phyloP scores from a whole-genome alignment of 2,113 vertebrate genomes.

The Nesospiza acunhae region DNA sequence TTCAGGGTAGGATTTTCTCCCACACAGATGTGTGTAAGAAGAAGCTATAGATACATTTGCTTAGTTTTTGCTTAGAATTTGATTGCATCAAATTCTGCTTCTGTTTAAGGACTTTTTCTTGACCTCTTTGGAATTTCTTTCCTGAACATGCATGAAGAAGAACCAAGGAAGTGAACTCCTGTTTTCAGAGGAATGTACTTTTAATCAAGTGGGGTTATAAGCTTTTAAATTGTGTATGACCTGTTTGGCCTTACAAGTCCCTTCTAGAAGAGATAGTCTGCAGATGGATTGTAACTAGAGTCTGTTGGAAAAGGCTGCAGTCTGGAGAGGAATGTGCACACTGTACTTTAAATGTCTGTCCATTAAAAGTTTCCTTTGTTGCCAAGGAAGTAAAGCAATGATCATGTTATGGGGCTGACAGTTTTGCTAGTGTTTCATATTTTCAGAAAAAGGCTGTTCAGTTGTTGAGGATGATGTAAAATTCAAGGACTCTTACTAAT shows the following conservation, averaged over 20 bases:
- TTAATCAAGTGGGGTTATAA: not conserved
- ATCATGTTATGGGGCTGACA: not conserved
- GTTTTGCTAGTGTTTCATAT: not conserved
- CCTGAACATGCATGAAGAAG: not conserved
- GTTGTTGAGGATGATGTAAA: not conserved
- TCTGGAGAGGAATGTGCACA: not conserved
- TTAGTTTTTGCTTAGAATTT: not conserved
- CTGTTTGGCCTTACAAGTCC: constrained; percentile 45
- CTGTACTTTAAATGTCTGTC: not conserved
- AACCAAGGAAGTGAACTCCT: constrained; percentile 8
- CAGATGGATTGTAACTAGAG: constrained; percentile 32
- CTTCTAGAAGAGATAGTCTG: constrained; percentile 52
- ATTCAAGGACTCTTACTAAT: not conserved
- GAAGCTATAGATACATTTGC: not conserved
- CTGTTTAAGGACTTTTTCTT: not conserved
- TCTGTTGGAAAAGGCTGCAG: constrained; percentile 29
- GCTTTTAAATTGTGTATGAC: constrained; percentile 51
- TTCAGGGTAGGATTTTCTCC: not conserved
- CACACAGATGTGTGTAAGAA: not conserved
- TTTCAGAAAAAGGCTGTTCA: not conserved
- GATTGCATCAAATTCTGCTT: not conserved
- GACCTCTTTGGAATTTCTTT: not conserved
- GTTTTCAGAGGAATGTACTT: constrained; percentile 20
- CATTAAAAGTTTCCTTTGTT: constrained; percentile 29
- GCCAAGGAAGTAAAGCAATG: constrained; percentile 10